Conservation (phyloP, 1,140 invertebrate genomes). For the Drosophila lini region DNA sequence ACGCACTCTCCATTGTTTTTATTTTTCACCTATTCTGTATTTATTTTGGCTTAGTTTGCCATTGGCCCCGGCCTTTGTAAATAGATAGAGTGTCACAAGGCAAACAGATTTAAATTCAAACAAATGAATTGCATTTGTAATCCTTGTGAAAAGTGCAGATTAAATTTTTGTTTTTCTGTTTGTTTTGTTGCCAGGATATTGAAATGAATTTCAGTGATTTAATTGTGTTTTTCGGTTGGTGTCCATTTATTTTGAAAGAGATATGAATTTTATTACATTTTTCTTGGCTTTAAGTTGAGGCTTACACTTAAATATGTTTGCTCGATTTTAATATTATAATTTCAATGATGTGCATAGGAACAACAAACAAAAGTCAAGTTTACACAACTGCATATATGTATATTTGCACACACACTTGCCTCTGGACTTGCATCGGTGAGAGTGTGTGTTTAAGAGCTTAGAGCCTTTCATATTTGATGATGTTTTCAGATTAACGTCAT, state of each 20-base stretch:
- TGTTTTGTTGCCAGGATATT: conserved; percentile 6
- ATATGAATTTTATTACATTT: background rate
- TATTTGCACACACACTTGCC: conserved; percentile 20
- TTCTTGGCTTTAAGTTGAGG: background rate
- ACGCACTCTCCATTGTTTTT: conserved; percentile 10
- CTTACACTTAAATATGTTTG: background rate
- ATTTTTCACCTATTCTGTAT: conserved; percentile 25
- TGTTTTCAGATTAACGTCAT: conserved; percentile 63
- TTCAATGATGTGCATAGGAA: conserved; percentile 26
- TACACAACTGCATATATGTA: conserved; percentile 10
- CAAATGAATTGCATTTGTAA: conserved; percentile 49
- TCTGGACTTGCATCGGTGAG: conserved; percentile 1
- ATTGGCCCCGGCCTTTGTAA: conserved; percentile 21
- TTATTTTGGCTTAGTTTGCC: conserved; percentile 22
- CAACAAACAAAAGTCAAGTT: conserved; percentile 37
- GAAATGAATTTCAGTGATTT: conserved; percentile 23
- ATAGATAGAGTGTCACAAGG: conserved; percentile 43
- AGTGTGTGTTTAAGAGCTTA: conserved; percentile 28
- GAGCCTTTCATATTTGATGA: conserved; percentile 61
- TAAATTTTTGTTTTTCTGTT: conserved; percentile 24
- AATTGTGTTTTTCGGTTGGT: conserved; percentile 8
- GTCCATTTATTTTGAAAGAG: background rate
- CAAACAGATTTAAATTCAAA: conserved; percentile 44
- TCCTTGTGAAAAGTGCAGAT: conserved; percentile 26
- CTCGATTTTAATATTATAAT: conserved; percentile 31